Evolutionary conservation across 2,888 invertebrate species (phyloP), one percentile per base, ranked within the genome.

Genomic region (Athetis lepigone): DNA sequence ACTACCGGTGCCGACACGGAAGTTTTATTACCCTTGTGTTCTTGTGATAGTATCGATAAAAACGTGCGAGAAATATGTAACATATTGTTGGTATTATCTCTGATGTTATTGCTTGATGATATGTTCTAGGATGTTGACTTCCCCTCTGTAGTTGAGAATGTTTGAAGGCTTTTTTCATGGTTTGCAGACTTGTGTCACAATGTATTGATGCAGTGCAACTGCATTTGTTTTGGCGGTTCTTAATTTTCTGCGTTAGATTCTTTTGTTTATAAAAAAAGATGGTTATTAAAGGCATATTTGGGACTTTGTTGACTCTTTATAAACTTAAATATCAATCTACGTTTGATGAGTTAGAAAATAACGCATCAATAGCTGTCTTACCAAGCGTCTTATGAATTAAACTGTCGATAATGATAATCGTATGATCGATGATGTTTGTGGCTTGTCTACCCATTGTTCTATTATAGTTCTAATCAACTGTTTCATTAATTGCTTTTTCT

Each of bases 1-100:
- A 79, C 80, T 75, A 73, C 74, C 79, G 65, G 76, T 63, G 78
- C 78, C 69, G 70, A 74, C 65, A 70, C 64, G 71, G 83, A 85
- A 80, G 74, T 64, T 77, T 79, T 79, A 77, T 70, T 70, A 61
- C 68, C 56, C 54, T 75, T 74, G 76, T 67, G 68, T 70, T 77
- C 64, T 49, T 60, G 59, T 70, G 73, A 80, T 79, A 57, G 11
- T 69, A 66, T 74, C 59, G 37, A 50, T 70, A 58, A 60, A 70
- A 57, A 73, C 55, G 64, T 65, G 67, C 56, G 69, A 70, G 59
- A 62, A 49, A 75, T 72, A 58, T 75, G 76, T 75, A 70, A 70
- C 71, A 75, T 51, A 72, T 54, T 75, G 64, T 29, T 63, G 39
- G 25, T n/a, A 33, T 42, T 59, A 57, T 61, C 45, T 52, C n/a